Base-by-base conservation (phyloP, 2,113 vertebrate genomes). In the Myiagra hebetior region DNA sequence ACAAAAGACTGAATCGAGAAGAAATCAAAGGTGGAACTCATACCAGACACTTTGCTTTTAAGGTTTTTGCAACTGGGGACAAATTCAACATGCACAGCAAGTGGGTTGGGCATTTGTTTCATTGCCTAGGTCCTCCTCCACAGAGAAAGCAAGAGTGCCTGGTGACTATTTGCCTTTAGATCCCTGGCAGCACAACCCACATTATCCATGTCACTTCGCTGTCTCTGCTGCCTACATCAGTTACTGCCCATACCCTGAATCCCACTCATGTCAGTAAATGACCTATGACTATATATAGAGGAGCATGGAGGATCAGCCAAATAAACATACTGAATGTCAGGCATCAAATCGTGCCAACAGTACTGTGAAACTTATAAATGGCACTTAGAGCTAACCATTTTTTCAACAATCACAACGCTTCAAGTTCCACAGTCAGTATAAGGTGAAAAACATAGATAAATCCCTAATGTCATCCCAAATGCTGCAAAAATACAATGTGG, bases 251-350 rank as follows among this genome's bases (percentile, higher is more conserved):
- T 41, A 7, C 12, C 24, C n/a, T 47, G 11, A 22, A n/a, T 49
- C 37, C 15, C 63, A 30, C 55, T 65, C 37, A 9, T 64, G 74
- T 37, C 41, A 53, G 53, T 13, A 56, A n/a, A 8, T 53, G 46
- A 30, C 50, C 68, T 42, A 4, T 35, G 81, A 14, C 39, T 52
- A 5, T 3, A 1, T 1, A 1, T 1, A 68, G 60, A 19, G 30
- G 23, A 82, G 52, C 53, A 21, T 2, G 3, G 65, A 46, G n/a
- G 53, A 85, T 39, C 42, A 75, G 56, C 9, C 39, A 89, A 55
- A 87, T 42, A 63, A 89, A 16, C 16, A 35, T 2, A 14, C 13
- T 10, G 27, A 84, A 62, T 14, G 3, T 47, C 56, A 70, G 60
- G 75, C 37, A 79, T 21, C 67, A 47, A 39, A 28, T 12, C 74